phyloP scores from a whole-genome alignment of 2,797 vertebrate genomes.

The Parotocinclus haroldoi region DNA sequence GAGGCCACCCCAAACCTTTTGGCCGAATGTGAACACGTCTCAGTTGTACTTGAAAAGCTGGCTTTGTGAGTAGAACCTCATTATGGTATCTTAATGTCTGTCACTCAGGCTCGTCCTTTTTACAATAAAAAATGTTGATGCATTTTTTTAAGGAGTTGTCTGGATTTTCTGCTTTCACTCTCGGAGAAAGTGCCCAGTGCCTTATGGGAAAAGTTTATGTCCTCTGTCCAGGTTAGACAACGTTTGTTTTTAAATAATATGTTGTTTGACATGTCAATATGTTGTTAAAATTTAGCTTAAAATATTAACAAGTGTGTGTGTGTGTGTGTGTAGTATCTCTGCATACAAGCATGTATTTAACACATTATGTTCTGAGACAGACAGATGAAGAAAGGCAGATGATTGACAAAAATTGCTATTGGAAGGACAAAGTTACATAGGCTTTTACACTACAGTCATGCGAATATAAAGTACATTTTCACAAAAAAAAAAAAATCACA shows the following conservation, averaged over 20 bases:
- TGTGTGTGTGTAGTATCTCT: too few relatives aligned
- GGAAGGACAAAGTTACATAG: too few relatives aligned
- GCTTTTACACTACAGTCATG: too few relatives aligned
- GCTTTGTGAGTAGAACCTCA: constrained; percentile 84
- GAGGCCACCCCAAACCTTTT: constrained; percentile 89
- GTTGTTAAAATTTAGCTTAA: background rate
- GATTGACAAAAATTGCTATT: too few relatives aligned
- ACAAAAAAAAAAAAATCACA: too few relatives aligned
- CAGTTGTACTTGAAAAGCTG: constrained; percentile 96
- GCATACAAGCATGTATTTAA: too few relatives aligned
- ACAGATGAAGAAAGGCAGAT: too few relatives aligned
- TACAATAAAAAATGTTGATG: background rate
- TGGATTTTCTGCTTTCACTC: constrained; percentile 91
- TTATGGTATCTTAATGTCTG: background rate
- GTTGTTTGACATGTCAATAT: background rate
- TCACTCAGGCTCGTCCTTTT: too few relatives aligned
- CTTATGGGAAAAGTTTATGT: constrained; percentile 95
- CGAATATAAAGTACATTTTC: too few relatives aligned
- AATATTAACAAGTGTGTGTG: background rate
- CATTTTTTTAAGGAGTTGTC: constrained; percentile 84
- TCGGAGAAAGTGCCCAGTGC: constrained; percentile 88
- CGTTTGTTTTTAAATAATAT: background rate
- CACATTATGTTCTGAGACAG: too few relatives aligned
- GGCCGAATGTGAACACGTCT: constrained; percentile 95
- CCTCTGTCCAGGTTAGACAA: constrained; percentile 88